Percentiles rank a stretch among this genome's conserved stretches.
Conservation (phyloP, 2,888 invertebrate genomes). For the Drosophila barbarae region DNA sequence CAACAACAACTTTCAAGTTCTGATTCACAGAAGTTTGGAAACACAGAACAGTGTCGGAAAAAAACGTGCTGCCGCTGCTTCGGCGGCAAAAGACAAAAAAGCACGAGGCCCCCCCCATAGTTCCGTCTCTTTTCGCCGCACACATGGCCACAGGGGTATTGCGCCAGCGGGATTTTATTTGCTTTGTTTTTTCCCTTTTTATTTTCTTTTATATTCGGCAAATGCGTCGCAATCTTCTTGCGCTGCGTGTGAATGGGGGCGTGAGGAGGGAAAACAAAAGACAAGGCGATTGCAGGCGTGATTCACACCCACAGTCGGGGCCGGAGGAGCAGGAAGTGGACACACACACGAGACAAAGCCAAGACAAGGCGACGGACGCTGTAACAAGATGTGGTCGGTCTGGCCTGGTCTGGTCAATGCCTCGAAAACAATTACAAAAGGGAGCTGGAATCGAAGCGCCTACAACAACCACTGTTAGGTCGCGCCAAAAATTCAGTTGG, state of each 20-base stretch:
- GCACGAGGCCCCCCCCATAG: slow-evolving; percentile 32
- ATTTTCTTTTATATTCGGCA: slow-evolving; percentile 33
- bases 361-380: slow-evolving; percentile 15
- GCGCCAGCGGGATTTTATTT: slow-evolving; percentile 26
- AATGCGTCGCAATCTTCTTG: slow-evolving; percentile 47
- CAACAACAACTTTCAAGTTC: slow-evolving; percentile 46
- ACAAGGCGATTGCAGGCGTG: slow-evolving; percentile 22
- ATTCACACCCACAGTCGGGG: slow-evolving; percentile 19
- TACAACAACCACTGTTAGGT: slow-evolving; percentile 53
- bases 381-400: slow-evolving; percentile 29
- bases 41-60: slow-evolving; percentile 23
- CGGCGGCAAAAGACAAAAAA: slow-evolving; percentile 14
- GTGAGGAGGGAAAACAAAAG: slow-evolving; percentile 38
- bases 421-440: slow-evolving; percentile 22
- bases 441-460: slow-evolving; percentile 19
- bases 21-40: slow-evolving; percentile 51
- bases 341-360: slow-evolving; percentile 27
- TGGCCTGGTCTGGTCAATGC: slow-evolving; percentile 43
- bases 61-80: slow-evolving; percentile 59
- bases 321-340: slow-evolving; percentile 37
- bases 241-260: slow-evolving; percentile 36
- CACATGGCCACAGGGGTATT: slow-evolving; percentile 26
- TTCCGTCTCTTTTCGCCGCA: slow-evolving; percentile 33
- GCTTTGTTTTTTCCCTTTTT: slow-evolving; percentile 20
- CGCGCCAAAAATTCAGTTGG: slow-evolving; percentile 66